Evolutionary conservation across 2,888 invertebrate species (phyloP).

Genomic region (Ophioninae sp.): DNA sequence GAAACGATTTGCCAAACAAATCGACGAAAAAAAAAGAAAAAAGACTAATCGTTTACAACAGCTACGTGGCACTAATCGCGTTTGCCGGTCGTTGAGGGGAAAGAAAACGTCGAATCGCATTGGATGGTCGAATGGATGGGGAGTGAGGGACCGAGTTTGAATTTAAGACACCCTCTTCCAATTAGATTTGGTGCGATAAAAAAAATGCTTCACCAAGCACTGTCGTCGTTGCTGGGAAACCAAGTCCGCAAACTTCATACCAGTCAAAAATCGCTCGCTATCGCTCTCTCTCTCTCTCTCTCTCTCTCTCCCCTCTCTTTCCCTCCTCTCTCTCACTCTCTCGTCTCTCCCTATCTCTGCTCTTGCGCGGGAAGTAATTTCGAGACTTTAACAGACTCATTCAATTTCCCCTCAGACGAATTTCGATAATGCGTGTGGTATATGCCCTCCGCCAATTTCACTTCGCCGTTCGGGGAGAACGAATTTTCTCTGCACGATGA

Average conservation of each 20-base stretch:
- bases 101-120: slow-evolving; percentile 34
- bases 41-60: slow-evolving; percentile 52
- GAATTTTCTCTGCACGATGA: slow-evolving; percentile 10
- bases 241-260: slow-evolving; percentile 44
- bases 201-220: slow-evolving; percentile 59
- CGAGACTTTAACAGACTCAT: slow-evolving; percentile 73
- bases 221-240: slow-evolving; percentile 30
- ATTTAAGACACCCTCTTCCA: slow-evolving; percentile 66
- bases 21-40: slow-evolving; percentile 23
- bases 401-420: slow-evolving; percentile 67
- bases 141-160: slow-evolving; percentile 38
- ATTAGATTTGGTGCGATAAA: slow-evolving; percentile 72
- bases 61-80: slow-evolving; percentile 39
- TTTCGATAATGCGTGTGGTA: slow-evolving; percentile 67
- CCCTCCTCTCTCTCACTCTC: slow-evolving; percentile 63
- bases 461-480: slow-evolving; percentile 12
- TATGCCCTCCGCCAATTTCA: slow-evolving; percentile 32
- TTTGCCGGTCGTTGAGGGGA: slow-evolving; percentile 4
- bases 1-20: slow-evolving; percentile 50
- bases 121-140: neutral
- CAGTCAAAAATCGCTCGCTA: slow-evolving; percentile 37
- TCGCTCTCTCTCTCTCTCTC: slow-evolving; percentile 45
- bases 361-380: slow-evolving; percentile 71
- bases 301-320: slow-evolving; percentile 49
- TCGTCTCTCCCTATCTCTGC: slow-evolving; percentile 56